Evolutionary conservation across 2,888 invertebrate genomes (phyloP).

Genomic region (Clusia tigrina): DNA sequence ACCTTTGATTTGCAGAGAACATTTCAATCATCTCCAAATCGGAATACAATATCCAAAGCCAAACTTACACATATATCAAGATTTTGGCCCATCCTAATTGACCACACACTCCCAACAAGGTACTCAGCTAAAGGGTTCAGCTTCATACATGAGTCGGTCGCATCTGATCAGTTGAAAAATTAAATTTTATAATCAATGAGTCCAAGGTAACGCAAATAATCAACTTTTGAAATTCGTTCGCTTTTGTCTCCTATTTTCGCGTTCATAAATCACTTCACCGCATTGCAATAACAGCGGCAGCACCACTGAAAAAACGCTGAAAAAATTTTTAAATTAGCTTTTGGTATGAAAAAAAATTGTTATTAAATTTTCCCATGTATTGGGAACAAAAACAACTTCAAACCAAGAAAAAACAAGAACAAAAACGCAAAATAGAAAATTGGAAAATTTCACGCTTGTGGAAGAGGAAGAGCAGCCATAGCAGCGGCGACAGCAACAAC

Average conservation of each 20-base stretch:
- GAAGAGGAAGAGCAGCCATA: background rate
- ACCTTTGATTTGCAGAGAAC: too few relatives aligned
- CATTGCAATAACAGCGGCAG: slow-evolving; percentile 46
- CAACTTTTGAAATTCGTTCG: slow-evolving; percentile 25
- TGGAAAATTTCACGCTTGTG: background rate
- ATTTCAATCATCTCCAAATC: too few relatives aligned
- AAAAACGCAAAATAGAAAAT: background rate
- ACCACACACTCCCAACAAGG: too few relatives aligned
- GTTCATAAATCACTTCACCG: slow-evolving; percentile 62
- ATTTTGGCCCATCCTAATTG: too few relatives aligned
- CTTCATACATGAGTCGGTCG: too few relatives aligned
- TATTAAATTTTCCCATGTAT: slow-evolving; percentile 23
- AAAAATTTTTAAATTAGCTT: slow-evolving; percentile 57
- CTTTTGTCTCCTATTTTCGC: slow-evolving; percentile 27
- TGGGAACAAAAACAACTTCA: background rate
- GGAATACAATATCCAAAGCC: too few relatives aligned
- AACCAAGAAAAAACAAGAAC: slow-evolving; percentile 4
- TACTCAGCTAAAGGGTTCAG: too few relatives aligned
- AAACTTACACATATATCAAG: too few relatives aligned
- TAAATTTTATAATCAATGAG: too few relatives aligned
- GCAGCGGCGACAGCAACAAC: slow-evolving; percentile 28
- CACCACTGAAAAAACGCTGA: slow-evolving; percentile 57
- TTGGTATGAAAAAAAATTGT: slow-evolving; percentile 34
- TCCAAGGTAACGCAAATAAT: slow-evolving; percentile 6
- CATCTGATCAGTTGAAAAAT: too few relatives aligned